Percentiles rank a stretch among this genome's conserved stretches.
Conservation (phyloP, 2,113 vertebrate species). For the Eretmochelys imbricata region DNA sequence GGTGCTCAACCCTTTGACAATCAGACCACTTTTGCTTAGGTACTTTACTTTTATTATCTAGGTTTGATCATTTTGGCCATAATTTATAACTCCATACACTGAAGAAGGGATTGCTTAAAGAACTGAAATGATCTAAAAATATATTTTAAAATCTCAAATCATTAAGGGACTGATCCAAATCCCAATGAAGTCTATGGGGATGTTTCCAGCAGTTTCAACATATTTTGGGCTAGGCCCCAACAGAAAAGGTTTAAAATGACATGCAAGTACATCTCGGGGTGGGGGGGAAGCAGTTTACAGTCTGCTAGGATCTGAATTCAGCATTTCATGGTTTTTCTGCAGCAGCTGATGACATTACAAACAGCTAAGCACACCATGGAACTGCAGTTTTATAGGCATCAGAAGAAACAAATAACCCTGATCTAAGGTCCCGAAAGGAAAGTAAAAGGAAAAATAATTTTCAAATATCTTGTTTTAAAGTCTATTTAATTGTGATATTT, state of each 20-base stretch:
- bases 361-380: neutral
- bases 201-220: neutral
- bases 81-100: neutral
- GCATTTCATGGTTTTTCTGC: neutral
- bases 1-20: neutral
- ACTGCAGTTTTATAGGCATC: neutral
- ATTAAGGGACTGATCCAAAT: neutral
- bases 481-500: neutral
- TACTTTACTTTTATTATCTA: neutral
- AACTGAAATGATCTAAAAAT: neutral
- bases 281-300: neutral
- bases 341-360: neutral
- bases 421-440: neutral
- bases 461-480: neutral
- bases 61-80: neutral
- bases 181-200: neutral
- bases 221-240: neutral
- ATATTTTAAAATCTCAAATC: neutral
- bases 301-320: neutral
- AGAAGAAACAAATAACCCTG: neutral
- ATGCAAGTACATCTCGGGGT: rapidly evolving
- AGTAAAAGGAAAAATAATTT: neutral
- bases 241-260: neutral
- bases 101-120: neutral
- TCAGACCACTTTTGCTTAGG: neutral